These are phyloP conservation scores for Heterotilapia buettikoferi DNA, from an alignment of 2,113 vertebrate species.

Conservation along the genomic window DNA sequence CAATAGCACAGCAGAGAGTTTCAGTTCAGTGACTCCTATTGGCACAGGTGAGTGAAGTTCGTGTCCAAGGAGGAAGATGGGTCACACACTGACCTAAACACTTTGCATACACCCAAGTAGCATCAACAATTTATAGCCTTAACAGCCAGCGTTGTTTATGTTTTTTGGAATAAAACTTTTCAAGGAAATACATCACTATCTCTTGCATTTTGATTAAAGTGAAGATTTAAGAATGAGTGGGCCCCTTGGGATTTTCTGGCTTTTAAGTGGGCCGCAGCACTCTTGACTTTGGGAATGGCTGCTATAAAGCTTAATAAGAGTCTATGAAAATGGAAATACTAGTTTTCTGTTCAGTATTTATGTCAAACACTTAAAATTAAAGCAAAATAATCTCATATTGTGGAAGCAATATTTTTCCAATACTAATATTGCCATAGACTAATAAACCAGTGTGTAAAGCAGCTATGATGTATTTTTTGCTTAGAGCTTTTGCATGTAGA, in stretches of 20 bases:
- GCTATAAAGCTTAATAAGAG: neutral
- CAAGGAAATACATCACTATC: neutral
- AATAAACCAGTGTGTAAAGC: neutral
- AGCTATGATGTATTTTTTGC: neutral
- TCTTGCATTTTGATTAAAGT: neutral
- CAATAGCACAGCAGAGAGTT: neutral
- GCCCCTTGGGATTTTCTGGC: neutral
- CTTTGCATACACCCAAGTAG: neutral
- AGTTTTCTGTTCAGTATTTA: neutral
- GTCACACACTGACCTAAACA: neutral
- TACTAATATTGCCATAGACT: neutral
- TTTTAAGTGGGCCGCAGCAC: neutral
- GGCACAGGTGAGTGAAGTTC: neutral
- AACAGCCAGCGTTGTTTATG: rapidly evolving
- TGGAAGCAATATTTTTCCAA: neutral
- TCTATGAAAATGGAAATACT: neutral
- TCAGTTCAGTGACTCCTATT: neutral
- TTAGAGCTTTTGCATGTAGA: neutral
- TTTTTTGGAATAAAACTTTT: neutral
- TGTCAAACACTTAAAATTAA: neutral
- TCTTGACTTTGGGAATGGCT: neutral
- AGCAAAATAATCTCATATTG: neutral
- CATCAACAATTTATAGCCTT: neutral
- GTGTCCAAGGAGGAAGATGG: neutral
- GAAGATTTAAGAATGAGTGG: neutral